phyloP scores from a whole-genome alignment of 2,113 vertebrate species.

The Catharus minimus region DNA sequence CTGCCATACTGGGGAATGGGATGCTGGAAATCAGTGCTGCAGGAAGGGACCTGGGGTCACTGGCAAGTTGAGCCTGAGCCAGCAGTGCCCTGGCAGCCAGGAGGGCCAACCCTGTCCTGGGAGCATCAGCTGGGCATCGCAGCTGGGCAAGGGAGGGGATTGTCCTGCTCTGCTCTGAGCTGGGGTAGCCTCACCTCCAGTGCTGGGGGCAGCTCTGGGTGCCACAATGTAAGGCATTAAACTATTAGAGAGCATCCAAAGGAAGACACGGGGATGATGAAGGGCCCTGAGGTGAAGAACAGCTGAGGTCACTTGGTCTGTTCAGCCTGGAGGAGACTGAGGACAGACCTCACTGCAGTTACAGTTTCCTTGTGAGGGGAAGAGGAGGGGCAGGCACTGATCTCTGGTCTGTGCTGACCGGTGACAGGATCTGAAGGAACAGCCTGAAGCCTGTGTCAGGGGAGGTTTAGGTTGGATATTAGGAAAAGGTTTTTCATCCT shows the following conservation, averaged over 20 bases:
- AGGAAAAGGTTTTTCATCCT: neutral
- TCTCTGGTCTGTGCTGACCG: neutral
- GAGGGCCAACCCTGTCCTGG: neutral
- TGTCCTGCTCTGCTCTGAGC: neutral
- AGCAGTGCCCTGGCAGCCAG: neutral
- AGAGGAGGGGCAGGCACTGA: neutral
- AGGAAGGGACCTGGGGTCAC: fast-evolving
- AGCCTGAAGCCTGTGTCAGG: neutral
- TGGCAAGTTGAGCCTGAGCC: fast-evolving
- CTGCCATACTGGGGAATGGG: neutral
- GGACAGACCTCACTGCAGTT: neutral
- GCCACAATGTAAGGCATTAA: fast-evolving
- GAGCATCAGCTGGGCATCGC: neutral
- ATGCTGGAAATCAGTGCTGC: fast-evolving
- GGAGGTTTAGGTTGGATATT: neutral
- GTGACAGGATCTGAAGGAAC: fast-evolving
- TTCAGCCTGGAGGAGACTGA: neutral
- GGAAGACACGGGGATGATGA: fast-evolving
- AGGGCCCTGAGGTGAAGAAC: fast-evolving
- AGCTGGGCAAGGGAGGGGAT: fast-evolving
- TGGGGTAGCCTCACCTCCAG: fast-evolving
- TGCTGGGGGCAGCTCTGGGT: neutral
- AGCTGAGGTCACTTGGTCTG: neutral
- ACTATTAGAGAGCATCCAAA: neutral
- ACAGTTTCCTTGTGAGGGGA: fast-evolving